Evolutionary conservation across 92 coral and sea anemone species (phyloP).

Genomic region (Palythoa grandiflora): DNA sequence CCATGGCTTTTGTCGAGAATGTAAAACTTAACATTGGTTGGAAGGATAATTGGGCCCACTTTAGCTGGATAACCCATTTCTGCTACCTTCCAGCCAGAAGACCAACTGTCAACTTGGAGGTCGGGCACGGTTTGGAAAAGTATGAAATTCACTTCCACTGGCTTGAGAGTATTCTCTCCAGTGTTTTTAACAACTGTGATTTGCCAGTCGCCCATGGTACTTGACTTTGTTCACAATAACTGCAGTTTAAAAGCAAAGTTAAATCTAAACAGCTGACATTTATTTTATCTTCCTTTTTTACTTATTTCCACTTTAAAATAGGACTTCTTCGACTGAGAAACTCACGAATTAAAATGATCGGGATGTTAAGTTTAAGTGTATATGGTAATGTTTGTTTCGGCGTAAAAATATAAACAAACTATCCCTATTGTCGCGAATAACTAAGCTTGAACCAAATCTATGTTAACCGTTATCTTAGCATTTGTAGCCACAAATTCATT

Average conservation of each 20-base stretch:
- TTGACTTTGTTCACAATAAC: neutral
- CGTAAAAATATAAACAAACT: too few relatives aligned
- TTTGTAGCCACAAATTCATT: too few relatives aligned
- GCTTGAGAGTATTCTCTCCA: neutral
- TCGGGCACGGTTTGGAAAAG: neutral
- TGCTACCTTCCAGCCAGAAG: neutral
- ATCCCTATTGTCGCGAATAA: too few relatives aligned
- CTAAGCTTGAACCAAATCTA: too few relatives aligned
- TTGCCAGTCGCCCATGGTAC: constrained; percentile 14
- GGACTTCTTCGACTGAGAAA: too few relatives aligned
- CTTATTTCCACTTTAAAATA: too few relatives aligned
- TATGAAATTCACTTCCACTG: neutral
- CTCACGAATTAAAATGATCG: too few relatives aligned
- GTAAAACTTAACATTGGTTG: neutral
- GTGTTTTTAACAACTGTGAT: constrained; percentile 19
- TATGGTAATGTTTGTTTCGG: too few relatives aligned
- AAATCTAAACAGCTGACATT: neutral
- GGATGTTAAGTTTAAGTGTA: too few relatives aligned
- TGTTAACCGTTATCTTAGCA: too few relatives aligned
- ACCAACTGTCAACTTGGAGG: too few relatives aligned
- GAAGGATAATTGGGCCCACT: constrained; percentile 29
- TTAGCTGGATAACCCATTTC: constrained; percentile 22
- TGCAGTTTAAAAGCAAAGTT: neutral
- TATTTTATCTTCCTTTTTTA: too few relatives aligned
- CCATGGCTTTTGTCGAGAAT: constrained; percentile 15